Evolutionary conservation across 2,797 vertebrate species (phyloP), one percentile per base, ranked within the genome.

Genomic region (Liasis olivaceus): DNA sequence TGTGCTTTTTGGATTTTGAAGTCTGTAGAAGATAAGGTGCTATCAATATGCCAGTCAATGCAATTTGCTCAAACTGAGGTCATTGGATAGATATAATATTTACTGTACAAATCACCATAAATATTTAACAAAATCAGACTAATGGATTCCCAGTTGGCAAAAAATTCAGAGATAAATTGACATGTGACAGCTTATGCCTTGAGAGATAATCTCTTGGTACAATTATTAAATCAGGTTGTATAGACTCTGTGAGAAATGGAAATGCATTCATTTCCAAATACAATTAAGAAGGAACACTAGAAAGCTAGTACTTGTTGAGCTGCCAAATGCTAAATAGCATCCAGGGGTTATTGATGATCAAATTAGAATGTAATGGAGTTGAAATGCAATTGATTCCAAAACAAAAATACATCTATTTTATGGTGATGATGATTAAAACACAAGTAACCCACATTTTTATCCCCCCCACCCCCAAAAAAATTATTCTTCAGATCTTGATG

Each of bases 301-400:
- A 91, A 84, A 92, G 56, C 64, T 93, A 31, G 9, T 95, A 87
- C 85, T 93, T 95, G 92, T 91, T 88, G 85, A 96, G 92, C 90
- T 96, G 94, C 88, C 94, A 95, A 96, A 94, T 95, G 91, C 94
- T 95, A 94, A 96, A 91, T 95, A 95, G 94, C 95, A 95, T 95
- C 95, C 91, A 95, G 95, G 47, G 72, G 64, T 93, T 97, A 97
- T 96, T 95, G 96, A 96, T 94, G 93, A 96, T 96, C 94, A 97
- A 94, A 97, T 97, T 96, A 97, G 95, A 96, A 96, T 94, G 95
- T 96, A 97, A 97, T 95, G 89, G 92, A 96, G 94, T 94, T 94
- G 96, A 96, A 97, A 96, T 91, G 28, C 93, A 94, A 96, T 96
- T 96, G 97, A 97, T 96, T 97, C 85, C 94, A 94, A 94, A 96